phyloP scores from a whole-genome alignment of 2,888 invertebrate species.

The Odontocerum albicorne region DNA sequence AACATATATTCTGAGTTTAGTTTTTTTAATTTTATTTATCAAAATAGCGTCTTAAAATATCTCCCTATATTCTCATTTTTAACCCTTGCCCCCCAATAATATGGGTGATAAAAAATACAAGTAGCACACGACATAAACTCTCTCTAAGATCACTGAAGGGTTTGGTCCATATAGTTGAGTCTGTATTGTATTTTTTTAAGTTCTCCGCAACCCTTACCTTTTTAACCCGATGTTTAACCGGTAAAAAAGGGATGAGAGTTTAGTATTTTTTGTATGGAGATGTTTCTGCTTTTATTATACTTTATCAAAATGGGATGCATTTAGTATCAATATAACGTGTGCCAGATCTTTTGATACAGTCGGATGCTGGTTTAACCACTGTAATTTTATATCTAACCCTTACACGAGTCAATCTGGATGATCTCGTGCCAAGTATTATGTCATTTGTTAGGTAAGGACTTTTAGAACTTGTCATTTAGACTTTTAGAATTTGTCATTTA shows the following conservation, averaged over 20 bases:
- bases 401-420: too few species aligned
- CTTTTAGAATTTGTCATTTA: too few species aligned
- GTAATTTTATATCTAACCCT: slow-evolving; percentile 11
- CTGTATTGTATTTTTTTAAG: slow-evolving; percentile 13
- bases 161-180: slow-evolving; percentile 9
- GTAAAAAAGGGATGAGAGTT: slow-evolving; percentile 19
- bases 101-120: slow-evolving; percentile 2
- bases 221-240: slow-evolving; percentile 10
- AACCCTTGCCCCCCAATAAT: slow-evolving; percentile 9
- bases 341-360: slow-evolving; percentile 10
- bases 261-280: slow-evolving; percentile 12
- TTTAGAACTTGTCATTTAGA: too few species aligned
- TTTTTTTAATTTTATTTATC: too few species aligned
- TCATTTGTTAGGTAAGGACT: too few species aligned
- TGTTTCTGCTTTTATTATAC: slow-evolving; percentile 11
- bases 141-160: slow-evolving; percentile 7
- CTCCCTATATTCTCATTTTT: slow-evolving; percentile 1
- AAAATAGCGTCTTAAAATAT: too few species aligned
- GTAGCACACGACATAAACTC: slow-evolving; percentile 12
- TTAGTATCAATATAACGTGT: too few species aligned
- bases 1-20: too few species aligned
- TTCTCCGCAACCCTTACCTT: slow-evolving; percentile 19
- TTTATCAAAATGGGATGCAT: slow-evolving; percentile 4
- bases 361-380: slow-evolving; percentile 10
- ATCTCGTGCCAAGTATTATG: too few species aligned